Percentiles rank a stretch among this genome's conserved stretches.
Conservation (phyloP, 2,888 invertebrate species). For the Pseudoips prasinana region DNA sequence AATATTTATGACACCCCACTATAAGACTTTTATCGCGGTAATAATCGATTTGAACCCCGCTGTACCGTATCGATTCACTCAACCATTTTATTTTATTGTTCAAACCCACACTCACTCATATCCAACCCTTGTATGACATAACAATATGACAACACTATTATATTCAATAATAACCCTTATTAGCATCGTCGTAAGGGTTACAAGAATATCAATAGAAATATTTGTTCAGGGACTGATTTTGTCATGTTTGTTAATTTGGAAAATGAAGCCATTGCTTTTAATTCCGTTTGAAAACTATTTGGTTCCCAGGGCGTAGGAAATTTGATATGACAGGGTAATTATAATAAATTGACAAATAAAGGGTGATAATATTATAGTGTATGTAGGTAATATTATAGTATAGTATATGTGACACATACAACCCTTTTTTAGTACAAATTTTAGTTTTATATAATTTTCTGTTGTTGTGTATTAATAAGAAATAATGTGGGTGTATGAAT, state of each 20-base stretch:
- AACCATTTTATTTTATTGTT: slow-evolving; percentile 77
- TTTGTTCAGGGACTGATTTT: slow-evolving; percentile 41
- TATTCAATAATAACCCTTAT: slow-evolving; percentile 23
- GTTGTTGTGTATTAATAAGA: too few species aligned
- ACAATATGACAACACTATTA: slow-evolving; percentile 20
- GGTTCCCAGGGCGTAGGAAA: slow-evolving; percentile 47
- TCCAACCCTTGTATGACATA: slow-evolving; percentile 48
- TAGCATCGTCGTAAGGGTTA: background rate
- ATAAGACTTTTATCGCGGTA: slow-evolving; percentile 63
- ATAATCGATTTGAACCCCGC: slow-evolving; percentile 77
- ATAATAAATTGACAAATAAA: slow-evolving; percentile 19
- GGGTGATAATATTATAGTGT: too few species aligned
- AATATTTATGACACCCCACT: slow-evolving; percentile 33
- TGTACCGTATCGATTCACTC: slow-evolving; percentile 62
- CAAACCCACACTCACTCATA: slow-evolving; percentile 61
- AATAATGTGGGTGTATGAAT: too few species aligned
- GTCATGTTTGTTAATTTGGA: slow-evolving; percentile 63
- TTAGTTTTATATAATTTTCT: too few species aligned
- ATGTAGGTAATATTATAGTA: too few species aligned
- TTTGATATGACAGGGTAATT: slow-evolving; percentile 15
- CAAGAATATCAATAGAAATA: slow-evolving; percentile 13
- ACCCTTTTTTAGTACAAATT: too few species aligned
- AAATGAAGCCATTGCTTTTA: slow-evolving; percentile 49
- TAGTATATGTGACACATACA: too few species aligned
- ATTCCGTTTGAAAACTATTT: slow-evolving; percentile 34